phyloP scores from a whole-genome alignment of 2,113 vertebrate species.

The Theristicus caerulescens region DNA sequence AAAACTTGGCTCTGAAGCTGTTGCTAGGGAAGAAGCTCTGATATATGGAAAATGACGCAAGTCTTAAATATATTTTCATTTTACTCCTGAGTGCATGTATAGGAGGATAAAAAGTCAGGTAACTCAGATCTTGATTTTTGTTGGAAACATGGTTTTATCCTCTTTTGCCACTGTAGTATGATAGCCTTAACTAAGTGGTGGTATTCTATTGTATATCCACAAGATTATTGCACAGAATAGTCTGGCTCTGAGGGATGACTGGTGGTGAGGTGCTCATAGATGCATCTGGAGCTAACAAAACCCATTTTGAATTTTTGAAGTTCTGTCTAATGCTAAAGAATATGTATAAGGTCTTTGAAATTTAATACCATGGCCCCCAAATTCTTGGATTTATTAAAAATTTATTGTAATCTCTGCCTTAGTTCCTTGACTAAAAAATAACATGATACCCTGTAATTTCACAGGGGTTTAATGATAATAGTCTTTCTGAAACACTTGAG shows the following conservation, averaged over 20 bases:
- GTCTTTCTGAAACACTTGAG: background rate
- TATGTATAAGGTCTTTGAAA: background rate
- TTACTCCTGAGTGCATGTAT: no score
- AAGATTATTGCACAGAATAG: background rate
- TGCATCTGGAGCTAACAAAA: background rate
- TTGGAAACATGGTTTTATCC: background rate
- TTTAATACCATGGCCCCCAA: background rate
- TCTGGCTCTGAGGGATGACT: background rate
- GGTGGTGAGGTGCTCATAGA: background rate
- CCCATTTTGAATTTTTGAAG: background rate
- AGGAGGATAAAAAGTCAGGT: background rate
- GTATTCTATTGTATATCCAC: background rate
- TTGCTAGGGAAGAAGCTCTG: background rate
- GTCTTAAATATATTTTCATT: background rate
- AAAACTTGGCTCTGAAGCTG: background rate
- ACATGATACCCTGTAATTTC: background rate
- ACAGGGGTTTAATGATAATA: background rate
- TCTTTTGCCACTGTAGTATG: background rate
- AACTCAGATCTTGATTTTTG: background rate
- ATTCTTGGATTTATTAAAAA: background rate
- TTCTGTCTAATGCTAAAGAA: background rate
- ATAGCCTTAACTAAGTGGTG: background rate
- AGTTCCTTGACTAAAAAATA: background rate
- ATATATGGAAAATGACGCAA: background rate
- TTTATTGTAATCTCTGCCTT: background rate